These are phyloP conservation scores for Odontocolon sp. DNA, from an alignment of 2,888 invertebrate genomes.

Conservation along the genomic window DNA sequence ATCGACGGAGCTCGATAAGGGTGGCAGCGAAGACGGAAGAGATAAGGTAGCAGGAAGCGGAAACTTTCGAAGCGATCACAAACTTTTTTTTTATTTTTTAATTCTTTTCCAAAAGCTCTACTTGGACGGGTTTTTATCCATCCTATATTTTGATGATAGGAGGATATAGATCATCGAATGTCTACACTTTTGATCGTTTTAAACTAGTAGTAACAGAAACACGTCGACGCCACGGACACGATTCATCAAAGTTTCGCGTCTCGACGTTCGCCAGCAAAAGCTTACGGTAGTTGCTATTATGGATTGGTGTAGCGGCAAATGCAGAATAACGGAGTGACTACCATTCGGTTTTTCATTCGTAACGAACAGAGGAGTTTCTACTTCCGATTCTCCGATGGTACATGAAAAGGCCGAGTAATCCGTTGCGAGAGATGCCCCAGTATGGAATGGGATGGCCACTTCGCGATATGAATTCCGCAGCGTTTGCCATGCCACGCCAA, in stretches of 20 bases:
- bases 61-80: constrained; percentile 1
- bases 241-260: constrained; percentile 62
- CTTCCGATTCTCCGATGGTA: too few relatives aligned
- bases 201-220: background rate
- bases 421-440: constrained; percentile 5
- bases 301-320: too few relatives aligned
- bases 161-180: too few relatives aligned
- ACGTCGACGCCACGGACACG: constrained; percentile 47
- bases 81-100: background rate
- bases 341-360: background rate
- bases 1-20: too few relatives aligned
- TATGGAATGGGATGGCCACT: constrained; percentile 52
- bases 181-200: too few relatives aligned
- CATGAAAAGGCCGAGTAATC: background rate
- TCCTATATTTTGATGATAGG: too few relatives aligned
- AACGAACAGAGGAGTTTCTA: too few relatives aligned
- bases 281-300: too few relatives aligned
- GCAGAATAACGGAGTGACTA: background rate
- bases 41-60: too few relatives aligned
- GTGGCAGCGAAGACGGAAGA: background rate
- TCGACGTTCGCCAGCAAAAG: background rate
- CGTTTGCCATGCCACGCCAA: constrained; percentile 60
- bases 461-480: constrained; percentile 72
- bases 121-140: too few relatives aligned
- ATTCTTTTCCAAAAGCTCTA: too few relatives aligned